phyloP scores from a whole-genome alignment of 2,113 vertebrate genomes.

The Pollimyrus isidori region DNA sequence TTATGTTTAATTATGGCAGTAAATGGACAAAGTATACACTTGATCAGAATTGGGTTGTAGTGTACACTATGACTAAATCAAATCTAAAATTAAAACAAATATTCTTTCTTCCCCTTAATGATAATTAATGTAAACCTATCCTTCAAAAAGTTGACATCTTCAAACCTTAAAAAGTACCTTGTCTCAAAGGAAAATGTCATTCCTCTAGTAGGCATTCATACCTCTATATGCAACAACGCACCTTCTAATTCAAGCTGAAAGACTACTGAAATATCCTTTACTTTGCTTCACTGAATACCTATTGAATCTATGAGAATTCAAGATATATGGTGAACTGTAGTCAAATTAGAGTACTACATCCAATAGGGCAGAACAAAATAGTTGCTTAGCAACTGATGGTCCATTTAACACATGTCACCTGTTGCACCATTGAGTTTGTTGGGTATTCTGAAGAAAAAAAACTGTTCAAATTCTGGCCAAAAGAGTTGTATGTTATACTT shows the following conservation, averaged over 20 bases:
- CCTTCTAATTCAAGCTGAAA: background rate
- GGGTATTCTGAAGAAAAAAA: background rate
- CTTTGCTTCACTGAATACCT: background rate
- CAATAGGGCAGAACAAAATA: background rate
- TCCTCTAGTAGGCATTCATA: background rate
- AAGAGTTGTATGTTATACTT: background rate
- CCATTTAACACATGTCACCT: background rate
- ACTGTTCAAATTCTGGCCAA: background rate
- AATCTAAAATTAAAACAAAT: background rate
- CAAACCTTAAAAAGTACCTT: background rate
- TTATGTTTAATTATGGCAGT: background rate
- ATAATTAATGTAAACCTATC: background rate
- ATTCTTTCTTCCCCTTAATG: background rate
- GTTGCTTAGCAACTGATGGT: constrained; percentile 10
- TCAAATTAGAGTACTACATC: background rate
- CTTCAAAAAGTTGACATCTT: background rate
- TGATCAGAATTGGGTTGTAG: background rate
- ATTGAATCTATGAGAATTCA: background rate
- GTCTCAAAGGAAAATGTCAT: background rate
- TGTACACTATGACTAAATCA: background rate
- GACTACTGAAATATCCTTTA: background rate
- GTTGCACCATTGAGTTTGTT: background rate
- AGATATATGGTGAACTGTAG: background rate
- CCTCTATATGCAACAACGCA: background rate
- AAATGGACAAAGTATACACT: background rate